phyloP scores from a whole-genome alignment of 1,140 invertebrate species.

The Stegodyphus dumicola region DNA sequence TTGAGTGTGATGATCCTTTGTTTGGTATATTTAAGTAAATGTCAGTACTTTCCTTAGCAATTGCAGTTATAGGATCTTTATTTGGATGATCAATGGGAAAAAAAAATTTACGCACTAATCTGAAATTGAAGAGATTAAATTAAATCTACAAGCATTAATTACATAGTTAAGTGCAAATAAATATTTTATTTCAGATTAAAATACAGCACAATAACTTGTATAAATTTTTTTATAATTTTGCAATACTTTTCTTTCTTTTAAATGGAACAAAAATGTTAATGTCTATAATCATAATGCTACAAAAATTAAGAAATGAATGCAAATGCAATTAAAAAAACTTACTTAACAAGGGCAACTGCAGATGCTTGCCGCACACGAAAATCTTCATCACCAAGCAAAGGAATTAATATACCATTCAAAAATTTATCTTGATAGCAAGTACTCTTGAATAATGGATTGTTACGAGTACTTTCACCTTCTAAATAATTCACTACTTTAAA shows the following conservation, averaged over 20 bases:
- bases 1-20: constrained; percentile 64
- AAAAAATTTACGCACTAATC: constrained; percentile 68
- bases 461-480: constrained; percentile 23
- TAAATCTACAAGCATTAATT: too few species aligned
- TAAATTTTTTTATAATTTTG: too few species aligned
- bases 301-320: too few species aligned
- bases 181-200: not conserved
- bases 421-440: constrained; percentile 74
- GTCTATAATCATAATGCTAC: too few species aligned
- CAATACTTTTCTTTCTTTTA: too few species aligned
- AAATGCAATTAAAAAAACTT: constrained; percentile 43
- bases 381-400: constrained; percentile 80
- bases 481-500: constrained; percentile 58
- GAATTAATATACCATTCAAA: constrained; percentile 74
- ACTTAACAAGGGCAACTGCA: constrained; percentile 77
- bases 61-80: constrained; percentile 68
- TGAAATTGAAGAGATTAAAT: constrained; percentile 62
- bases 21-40: constrained; percentile 66
- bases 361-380: constrained; percentile 80
- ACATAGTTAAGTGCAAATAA: not conserved
- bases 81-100: constrained; percentile 67
- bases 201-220: too few species aligned
- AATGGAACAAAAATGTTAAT: too few species aligned
- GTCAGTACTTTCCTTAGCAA: constrained; percentile 66
- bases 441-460: not conserved